Conservation (phyloP, 2,797 vertebrate genomes). For the Amniataba percoides region DNA sequence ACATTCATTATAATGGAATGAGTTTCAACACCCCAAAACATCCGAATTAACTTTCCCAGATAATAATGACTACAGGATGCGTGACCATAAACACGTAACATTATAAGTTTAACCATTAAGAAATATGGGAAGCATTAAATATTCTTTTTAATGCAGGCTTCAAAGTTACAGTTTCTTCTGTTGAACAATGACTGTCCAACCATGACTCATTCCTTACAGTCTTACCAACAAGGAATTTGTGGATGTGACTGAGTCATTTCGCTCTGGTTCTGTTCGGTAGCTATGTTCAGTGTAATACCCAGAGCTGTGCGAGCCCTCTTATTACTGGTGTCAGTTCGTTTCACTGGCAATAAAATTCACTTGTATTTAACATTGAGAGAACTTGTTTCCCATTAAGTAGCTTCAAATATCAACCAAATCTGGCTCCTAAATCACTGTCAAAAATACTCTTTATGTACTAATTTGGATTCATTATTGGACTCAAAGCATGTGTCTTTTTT, state of each 20-base stretch:
- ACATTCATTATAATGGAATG: slow-evolving; percentile 30
- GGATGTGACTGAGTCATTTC: slow-evolving; percentile 6
- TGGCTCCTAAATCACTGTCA: background rate
- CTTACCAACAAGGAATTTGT: background rate
- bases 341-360: slow-evolving; percentile 14
- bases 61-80: background rate
- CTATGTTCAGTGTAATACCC: background rate
- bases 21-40: slow-evolving; percentile 25
- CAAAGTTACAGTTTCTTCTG: background rate
- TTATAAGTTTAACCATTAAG: background rate
- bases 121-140: slow-evolving; percentile 9
- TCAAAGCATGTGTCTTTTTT: background rate
- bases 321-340: slow-evolving; percentile 9
- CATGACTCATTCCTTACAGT: background rate
- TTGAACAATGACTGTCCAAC: background rate
- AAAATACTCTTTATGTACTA: background rate
- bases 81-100: background rate
- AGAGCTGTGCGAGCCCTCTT: background rate
- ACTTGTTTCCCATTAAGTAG: slow-evolving; percentile 4
- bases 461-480: slow-evolving; percentile 12
- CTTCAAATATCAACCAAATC: slow-evolving; percentile 11
- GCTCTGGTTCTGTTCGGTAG: background rate
- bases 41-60: background rate
- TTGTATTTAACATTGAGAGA: slow-evolving; percentile 23
- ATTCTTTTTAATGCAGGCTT: background rate